These are phyloP conservation scores for Drosophila incognita DNA, from an alignment of 2,888 invertebrate species.

Conservation along the genomic window DNA sequence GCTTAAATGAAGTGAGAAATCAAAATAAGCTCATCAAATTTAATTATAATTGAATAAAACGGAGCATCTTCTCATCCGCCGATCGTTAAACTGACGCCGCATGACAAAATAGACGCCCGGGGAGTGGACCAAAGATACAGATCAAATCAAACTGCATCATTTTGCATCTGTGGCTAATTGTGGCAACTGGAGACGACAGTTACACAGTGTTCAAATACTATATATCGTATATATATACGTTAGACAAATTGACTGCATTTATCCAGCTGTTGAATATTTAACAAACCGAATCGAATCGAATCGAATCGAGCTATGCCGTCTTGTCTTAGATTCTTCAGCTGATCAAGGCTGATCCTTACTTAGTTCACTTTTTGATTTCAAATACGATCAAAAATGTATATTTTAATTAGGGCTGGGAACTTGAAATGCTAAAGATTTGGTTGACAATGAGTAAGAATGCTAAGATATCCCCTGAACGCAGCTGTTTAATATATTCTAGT, in stretches of 20 bases:
- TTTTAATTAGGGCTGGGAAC: background rate
- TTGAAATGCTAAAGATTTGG: background rate
- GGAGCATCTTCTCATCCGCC: constrained; percentile 40
- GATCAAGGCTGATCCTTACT: background rate
- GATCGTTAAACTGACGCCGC: constrained; percentile 77
- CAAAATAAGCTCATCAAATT: constrained; percentile 77
- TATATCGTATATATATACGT: background rate
- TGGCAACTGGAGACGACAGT: background rate
- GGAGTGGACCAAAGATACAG: background rate
- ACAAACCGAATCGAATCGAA: background rate
- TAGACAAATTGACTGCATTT: background rate
- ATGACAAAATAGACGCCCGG: constrained; percentile 54
- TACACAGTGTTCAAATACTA: background rate
- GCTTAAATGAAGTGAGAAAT: constrained; percentile 79
- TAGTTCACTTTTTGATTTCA: background rate
- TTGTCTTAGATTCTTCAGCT: background rate
- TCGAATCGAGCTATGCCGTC: background rate
- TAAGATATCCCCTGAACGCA: background rate
- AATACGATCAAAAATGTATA: background rate
- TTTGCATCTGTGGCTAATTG: background rate
- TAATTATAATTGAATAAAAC: constrained; percentile 66
- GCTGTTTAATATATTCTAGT: background rate
- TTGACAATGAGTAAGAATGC: background rate
- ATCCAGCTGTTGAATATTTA: background rate
- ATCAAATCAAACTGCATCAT: constrained; percentile 9